Base-by-base conservation (phyloP, 1,140 invertebrate species). In the Atopsyche davidsoni region DNA sequence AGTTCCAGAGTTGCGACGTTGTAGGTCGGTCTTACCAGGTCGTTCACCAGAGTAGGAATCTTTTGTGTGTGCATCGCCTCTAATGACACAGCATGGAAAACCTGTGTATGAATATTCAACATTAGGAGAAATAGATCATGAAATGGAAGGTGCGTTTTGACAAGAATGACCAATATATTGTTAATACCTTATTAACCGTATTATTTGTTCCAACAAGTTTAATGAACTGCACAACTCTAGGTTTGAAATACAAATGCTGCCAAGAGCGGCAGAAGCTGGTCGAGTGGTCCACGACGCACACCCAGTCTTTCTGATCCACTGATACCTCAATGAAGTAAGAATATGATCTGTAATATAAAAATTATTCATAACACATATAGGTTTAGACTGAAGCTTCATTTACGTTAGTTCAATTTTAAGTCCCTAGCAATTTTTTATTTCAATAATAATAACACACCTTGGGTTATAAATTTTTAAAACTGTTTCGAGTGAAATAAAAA, bases 281-380 rank as follows among this genome's bases (percentile, higher is more conserved):
- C 41, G 86, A 86, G 70, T 99, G 87, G 73, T 99, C 93, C 34
- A 96, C 80, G 22, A 98, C 85, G 49, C 85, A 79, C 44, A 89
- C 80, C 93, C 96, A 99, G 68, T 96, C 88, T 69, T 89, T 88
- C 68, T 92, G 85, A 79, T 98, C 91, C 73, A 96, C 90, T 1
- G 92, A 97, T 9, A 96, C 88, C 70, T 98, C 94, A 51, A 99
- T 84, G 63, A 85, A 97, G 70, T 98, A 99, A 0, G 92, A 95
- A 75, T 98, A 98, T 1, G 92, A 93, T 51, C 84, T 86, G 58
- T 18, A 69, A 68, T 43, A 46, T 51, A 46, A 62, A 42, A 17
- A 35, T n/a, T n/a, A n/a, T n/a, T n/a, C n/a, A n/a, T n/a, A n/a
- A n/a, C n/a, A n/a, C n/a, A n/a, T n/a, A n/a, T n/a, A n/a, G n/a